Conservation (phyloP, 2,113 vertebrate genomes). For the Callaeas wilsoni region DNA sequence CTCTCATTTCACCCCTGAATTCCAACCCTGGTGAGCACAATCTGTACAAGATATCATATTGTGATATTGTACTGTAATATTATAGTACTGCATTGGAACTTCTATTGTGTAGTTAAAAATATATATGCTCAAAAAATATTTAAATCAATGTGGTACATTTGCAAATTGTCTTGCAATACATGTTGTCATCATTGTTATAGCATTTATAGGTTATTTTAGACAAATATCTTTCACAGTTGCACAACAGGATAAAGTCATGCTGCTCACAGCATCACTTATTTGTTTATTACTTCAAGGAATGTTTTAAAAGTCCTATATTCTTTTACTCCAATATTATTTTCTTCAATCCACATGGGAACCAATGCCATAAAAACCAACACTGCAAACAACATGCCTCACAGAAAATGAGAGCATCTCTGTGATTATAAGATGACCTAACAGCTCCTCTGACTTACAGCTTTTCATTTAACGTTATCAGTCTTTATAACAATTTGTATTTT, state of each 20-base stretch:
- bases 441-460: not conserved
- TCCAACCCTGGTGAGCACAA: not conserved
- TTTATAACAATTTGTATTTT: not conserved
- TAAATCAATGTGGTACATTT: not conserved
- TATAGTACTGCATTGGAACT: not conserved
- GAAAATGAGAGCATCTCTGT: not conserved
- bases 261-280: not conserved
- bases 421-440: not conserved
- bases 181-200: not conserved
- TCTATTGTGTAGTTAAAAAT: not conserved
- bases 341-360: not conserved
- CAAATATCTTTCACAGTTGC: not conserved
- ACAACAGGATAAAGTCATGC: not conserved
- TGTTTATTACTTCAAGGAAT: not conserved
- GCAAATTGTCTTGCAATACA: not conserved
- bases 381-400: fast-evolving
- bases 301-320: not conserved
- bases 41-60: not conserved
- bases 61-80: not conserved
- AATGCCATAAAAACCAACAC: not conserved
- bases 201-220: not conserved
- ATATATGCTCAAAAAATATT: not conserved
- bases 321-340: not conserved
- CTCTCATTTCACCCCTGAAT: not conserved
- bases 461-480: not conserved